Evolutionary conservation across 2,888 invertebrate genomes (phyloP).

Genomic region (Meiosimyza platycephala): DNA sequence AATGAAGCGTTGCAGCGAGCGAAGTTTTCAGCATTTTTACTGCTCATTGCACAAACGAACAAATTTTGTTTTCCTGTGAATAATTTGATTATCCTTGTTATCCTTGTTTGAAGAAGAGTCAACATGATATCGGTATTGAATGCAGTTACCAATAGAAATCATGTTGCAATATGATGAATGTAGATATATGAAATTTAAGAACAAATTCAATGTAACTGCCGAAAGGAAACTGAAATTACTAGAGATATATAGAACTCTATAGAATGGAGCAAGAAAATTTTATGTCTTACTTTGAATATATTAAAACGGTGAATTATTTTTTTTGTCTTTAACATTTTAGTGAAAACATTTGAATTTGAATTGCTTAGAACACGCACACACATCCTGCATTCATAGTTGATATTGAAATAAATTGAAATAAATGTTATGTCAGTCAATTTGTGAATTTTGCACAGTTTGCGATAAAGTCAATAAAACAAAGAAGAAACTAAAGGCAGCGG

Average conservation of each 20-base stretch:
- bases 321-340: too few relatives aligned
- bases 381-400: constrained; percentile 11
- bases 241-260: too few relatives aligned
- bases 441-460: constrained; percentile 11
- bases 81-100: constrained; percentile 14
- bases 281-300: too few relatives aligned
- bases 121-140: constrained; percentile 8
- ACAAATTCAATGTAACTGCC: too few relatives aligned
- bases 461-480: constrained; percentile 1
- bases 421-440: constrained; percentile 11
- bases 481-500: background rate
- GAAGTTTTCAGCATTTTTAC: constrained; percentile 3
- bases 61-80: constrained; percentile 12
- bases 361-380: background rate
- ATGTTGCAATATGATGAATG: constrained; percentile 5
- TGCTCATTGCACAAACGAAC: constrained; percentile 6
- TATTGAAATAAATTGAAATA: background rate
- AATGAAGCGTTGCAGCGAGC: background rate
- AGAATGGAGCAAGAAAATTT: too few relatives aligned
- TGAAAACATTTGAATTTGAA: too few relatives aligned
- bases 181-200: too few relatives aligned
- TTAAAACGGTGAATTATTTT: too few relatives aligned
- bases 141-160: background rate
- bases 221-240: too few relatives aligned
- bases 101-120: background rate